Evolutionary conservation across 1,140 invertebrate species (phyloP).

Genomic region (Idris sp.): DNA sequence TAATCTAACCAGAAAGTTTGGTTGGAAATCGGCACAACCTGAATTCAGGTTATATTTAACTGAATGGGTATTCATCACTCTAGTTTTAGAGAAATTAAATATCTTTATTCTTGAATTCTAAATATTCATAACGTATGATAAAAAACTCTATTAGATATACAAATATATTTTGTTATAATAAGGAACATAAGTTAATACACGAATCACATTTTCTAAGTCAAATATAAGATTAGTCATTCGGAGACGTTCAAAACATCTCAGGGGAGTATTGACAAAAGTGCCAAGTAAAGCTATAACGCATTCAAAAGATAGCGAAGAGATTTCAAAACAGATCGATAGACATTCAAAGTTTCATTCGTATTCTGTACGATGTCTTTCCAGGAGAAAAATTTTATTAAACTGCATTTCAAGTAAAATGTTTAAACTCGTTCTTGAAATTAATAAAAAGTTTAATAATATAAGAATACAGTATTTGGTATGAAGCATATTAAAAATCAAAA

Average conservation of each 20-base stretch:
- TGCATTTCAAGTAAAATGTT: not conserved
- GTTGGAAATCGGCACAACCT: too few relatives aligned
- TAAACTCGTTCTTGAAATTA: not conserved
- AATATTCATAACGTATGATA: too few relatives aligned
- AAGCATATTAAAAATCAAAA: too few relatives aligned
- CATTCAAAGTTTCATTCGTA: conserved; percentile 20
- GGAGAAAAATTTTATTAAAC: conserved; percentile 27
- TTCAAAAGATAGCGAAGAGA: conserved; percentile 30
- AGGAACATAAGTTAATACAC: conserved; percentile 19
- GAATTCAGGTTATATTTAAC: too few relatives aligned
- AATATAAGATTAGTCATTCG: conserved; percentile 36
- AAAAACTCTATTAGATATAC: too few relatives aligned
- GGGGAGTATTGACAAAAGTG: conserved; percentile 49
- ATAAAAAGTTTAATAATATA: too few relatives aligned
- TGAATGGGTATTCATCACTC: too few relatives aligned
- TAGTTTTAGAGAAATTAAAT: too few relatives aligned
- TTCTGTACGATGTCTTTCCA: conserved; percentile 8
- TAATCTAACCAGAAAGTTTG: too few relatives aligned
- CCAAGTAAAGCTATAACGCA: conserved; percentile 37
- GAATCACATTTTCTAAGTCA: conserved; percentile 31
- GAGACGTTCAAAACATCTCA: conserved; percentile 32
- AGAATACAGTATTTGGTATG: too few relatives aligned
- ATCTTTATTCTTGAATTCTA: too few relatives aligned
- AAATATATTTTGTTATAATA: conserved; percentile 8
- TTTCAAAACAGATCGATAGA: conserved; percentile 52